Percentiles rank a stretch among this genome's conserved stretches.
phyloP scores from a whole-genome alignment of 2,113 vertebrate species.

The Brachyhypopomus occidentalis region DNA sequence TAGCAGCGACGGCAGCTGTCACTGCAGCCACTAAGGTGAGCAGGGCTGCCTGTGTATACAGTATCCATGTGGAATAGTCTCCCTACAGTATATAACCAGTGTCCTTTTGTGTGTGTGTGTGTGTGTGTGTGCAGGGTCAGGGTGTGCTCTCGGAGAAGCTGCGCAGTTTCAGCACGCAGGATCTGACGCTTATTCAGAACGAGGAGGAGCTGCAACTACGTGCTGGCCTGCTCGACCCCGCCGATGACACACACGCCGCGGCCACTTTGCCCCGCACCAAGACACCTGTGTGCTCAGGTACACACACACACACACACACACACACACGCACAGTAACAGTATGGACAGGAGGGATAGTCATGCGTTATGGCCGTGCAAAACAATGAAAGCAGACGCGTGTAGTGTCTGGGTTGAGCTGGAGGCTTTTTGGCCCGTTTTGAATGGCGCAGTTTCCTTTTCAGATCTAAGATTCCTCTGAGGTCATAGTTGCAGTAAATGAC shows the following conservation, averaged over 20 bases:
- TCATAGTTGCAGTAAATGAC: slow-evolving; percentile 24
- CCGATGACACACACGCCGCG: slow-evolving; percentile 68
- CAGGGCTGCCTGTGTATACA: neutral
- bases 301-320: slow-evolving; percentile 72
- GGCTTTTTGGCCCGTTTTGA: neutral
- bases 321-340: too few species aligned
- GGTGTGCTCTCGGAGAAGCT: slow-evolving; percentile 97
- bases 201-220: slow-evolving; percentile 84
- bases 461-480: neutral
- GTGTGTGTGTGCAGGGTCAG: slow-evolving; percentile 81
- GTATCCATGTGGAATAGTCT: too few species aligned
- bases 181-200: slow-evolving; percentile 87
- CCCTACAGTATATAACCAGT: too few species aligned
- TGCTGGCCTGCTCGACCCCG: neutral
- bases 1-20: slow-evolving; percentile 93
- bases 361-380: slow-evolving; percentile 2
- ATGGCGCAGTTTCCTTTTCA: neutral
- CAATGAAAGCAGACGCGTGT: neutral
- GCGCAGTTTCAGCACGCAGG: slow-evolving; percentile 98
- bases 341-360: too few species aligned
- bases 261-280: slow-evolving; percentile 64
- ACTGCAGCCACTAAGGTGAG: slow-evolving; percentile 95
- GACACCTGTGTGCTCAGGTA: slow-evolving; percentile 73
- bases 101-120: too few species aligned
- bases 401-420: neutral